phyloP scores from a whole-genome alignment of 2,888 invertebrate genomes.

The Tenthredo livida region DNA sequence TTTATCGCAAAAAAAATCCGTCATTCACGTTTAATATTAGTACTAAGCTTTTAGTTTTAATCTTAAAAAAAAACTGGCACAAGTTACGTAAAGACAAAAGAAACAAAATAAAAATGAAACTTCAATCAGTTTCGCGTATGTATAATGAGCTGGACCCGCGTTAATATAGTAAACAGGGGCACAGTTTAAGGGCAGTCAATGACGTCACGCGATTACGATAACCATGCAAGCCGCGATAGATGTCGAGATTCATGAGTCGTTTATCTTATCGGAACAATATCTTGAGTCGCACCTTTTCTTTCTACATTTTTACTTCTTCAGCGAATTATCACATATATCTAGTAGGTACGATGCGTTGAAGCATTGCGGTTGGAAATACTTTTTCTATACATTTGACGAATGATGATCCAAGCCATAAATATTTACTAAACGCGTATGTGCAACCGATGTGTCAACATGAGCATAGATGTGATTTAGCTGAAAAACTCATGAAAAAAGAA shows the following conservation, averaged over 20 bases:
- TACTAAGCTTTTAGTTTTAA: too few species aligned
- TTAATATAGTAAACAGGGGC: slow-evolving; percentile 71
- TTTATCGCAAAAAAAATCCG: background rate
- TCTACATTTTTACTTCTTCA: background rate
- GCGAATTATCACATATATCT: too few species aligned
- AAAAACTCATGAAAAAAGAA: too few species aligned
- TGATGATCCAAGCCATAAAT: too few species aligned
- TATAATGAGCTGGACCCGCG: background rate
- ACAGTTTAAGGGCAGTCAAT: slow-evolving; percentile 65
- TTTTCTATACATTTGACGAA: too few species aligned
- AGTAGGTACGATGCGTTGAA: too few species aligned
- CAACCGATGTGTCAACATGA: too few species aligned
- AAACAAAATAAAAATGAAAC: background rate
- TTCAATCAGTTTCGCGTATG: background rate
- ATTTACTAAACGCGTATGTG: too few species aligned
- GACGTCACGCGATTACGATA: slow-evolving; percentile 45
- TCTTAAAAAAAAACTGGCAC: background rate
- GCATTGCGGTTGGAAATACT: too few species aligned
- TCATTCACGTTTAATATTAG: background rate
- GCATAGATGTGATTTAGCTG: too few species aligned
- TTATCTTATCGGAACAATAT: too few species aligned
- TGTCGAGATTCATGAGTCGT: background rate
- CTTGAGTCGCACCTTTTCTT: background rate
- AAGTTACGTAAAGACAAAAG: background rate
- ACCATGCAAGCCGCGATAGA: too few species aligned